A percentile compares a stretch with the other conserved stretches of the same genome.
phyloP scores from a whole-genome alignment of 2,113 vertebrate species.

The Hippoglossus stenolepis region DNA sequence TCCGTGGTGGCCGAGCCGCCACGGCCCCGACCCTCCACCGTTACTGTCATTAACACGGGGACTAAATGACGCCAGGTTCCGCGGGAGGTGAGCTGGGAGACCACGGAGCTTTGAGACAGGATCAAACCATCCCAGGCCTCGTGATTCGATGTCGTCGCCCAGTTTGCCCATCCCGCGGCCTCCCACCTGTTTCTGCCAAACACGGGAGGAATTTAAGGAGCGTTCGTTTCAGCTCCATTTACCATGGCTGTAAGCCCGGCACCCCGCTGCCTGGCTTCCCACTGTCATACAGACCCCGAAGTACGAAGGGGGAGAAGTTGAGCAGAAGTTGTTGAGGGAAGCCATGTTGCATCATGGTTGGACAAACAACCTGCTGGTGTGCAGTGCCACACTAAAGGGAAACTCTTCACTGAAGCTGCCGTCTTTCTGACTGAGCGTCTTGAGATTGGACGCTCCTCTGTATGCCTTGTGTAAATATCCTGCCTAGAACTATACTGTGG shows the following conservation, averaged over 20 bases:
- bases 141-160: conserved; percentile 49
- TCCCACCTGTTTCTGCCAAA: conserved; percentile 61
- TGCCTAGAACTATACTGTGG: conserved; percentile 64
- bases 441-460: conserved; percentile 38
- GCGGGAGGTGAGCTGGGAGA: conserved; percentile 80
- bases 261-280: conserved; percentile 20
- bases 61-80: conserved; percentile 90
- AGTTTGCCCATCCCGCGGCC: conserved; percentile 67
- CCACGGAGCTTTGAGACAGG: conserved; percentile 69
- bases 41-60: conserved; percentile 94
- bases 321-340: conserved; percentile 43
- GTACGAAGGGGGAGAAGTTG: conserved; percentile 30
- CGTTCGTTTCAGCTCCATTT: conserved; percentile 57
- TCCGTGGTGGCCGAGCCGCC: conserved; percentile 82
- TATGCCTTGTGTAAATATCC: conserved; percentile 74
- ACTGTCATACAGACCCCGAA: conserved; percentile 43
- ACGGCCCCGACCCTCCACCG: conserved; percentile 91
- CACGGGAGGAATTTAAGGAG: conserved; percentile 68
- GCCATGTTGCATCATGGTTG: conserved; percentile 25
- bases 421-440: conserved; percentile 49
- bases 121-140: conserved; percentile 32
- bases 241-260: conserved; percentile 41
- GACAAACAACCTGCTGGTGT: conserved; percentile 38
- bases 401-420: conserved; percentile 57
- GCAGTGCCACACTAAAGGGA: conserved; percentile 57